Evolutionary conservation across 2,113 vertebrate genomes (phyloP), one percentile per base, ranked within the genome.

Genomic region (Lepidothrix coronata): DNA sequence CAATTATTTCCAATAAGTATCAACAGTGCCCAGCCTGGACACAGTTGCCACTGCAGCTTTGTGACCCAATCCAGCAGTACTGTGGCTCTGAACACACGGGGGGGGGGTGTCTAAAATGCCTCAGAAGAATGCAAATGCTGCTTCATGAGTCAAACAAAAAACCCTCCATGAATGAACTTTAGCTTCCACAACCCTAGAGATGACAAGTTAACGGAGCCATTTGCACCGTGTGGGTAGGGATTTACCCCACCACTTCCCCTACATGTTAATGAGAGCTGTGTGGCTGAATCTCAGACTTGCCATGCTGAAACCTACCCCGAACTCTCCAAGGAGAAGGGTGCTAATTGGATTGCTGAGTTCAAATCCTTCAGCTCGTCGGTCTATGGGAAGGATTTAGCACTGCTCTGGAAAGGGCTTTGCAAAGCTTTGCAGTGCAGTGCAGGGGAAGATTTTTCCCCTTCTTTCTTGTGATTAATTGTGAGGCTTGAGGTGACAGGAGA

Each of bases 401-500:
- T 70, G 81, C 90, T 94, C 95, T 96, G 90, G 70, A 84, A 94
- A 84, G 73, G 90, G 89, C 94, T 96, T 93, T 89, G 89, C 85
- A 62, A 2, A 89, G 94, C 93, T 95, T 91, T 96, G 87, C 95
- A 83, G 76, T 70, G 48, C 79, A 54, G 59, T 55, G 72, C 39
- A 51, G 59, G 81, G 72, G 19, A 93, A 81, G 73, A 39, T 71
- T 83, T 93, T 88, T 14, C 23, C 55, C 84, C 62, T 91, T 52
- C 75, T 92, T 97, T 95, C 87, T 95, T 52, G 77, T 97, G 97
- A 97, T 97, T 97, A 97, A 97, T 97, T 95, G 85, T 91, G 76
- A 94, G 81, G 91, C 93, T 96, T 66, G 91, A 93, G 94, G 97
- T 96, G 96, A 95, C 94, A 94, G 89, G 73, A 97, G 96, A 95